Evolutionary conservation across 2,888 invertebrate species (phyloP), one percentile per base, ranked within the genome.

Genomic region (Synanthedon formicaeformis): DNA sequence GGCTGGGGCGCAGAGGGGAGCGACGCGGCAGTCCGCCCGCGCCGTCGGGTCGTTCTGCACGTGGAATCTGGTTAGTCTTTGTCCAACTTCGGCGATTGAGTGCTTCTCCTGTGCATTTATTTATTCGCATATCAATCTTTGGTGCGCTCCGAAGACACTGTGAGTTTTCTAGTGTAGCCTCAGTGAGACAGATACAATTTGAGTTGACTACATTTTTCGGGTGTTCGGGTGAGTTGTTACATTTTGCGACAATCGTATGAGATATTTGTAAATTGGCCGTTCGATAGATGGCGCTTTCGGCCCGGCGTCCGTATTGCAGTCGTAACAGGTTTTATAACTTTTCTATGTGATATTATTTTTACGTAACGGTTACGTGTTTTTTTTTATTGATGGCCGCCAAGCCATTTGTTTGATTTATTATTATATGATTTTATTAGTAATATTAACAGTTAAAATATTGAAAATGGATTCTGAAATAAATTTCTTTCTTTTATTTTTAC

Each of bases 261-360:
- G 14, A 45, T 45, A 14, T 45, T 45, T 45, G 45, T 45, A 45
- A 45, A 45, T 45, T 14, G n/a, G 45, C 34, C 45, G 61, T 57
- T 14, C 73, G 63, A 57, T 71, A 83, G 83, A 78, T 81, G 83
- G 82, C 83, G 79, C 58, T 69, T 62, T n/a, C 16, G 34, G 57
- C 58, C 55, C 60, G 69, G 75, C 73, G 73, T 75, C 79, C 69
- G 74, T 80, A 78, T 75, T 83, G 83, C 83, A 80, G 81, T 71
- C 72, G 67, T 73, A 54, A 73, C 69, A 57, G 34, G 58, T 57
- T 69, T 66, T 66, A 67, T 69, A 67, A 67, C 65, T 67, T 71
- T 65, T 66, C 57, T 48, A 18, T 51, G 48, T 48, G 13, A 53
- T 55, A 61, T 34, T 34, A 10, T 34, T 34, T 34, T 34, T 34